Base-by-base conservation (phyloP, 2,113 vertebrate species). In the Dendrocopos noguchii region DNA sequence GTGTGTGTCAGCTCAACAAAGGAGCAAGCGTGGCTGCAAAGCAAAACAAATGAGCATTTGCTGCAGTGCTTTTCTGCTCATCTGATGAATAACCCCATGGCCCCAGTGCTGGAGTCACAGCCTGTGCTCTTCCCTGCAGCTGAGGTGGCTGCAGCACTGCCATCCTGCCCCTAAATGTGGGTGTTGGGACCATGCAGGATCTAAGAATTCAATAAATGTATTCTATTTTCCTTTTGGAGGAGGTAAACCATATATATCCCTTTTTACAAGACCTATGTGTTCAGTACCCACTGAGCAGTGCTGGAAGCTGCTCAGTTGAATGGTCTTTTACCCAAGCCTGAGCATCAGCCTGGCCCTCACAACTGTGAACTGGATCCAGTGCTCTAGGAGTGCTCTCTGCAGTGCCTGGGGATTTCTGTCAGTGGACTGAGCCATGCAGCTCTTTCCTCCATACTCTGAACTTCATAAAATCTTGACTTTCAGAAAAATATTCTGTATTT, bases 51-150 rank as follows among this genome's bases (percentile, higher is more conserved):
- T 2, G 10, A n/a, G 36, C 0, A 0, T 15, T 24, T 31, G 46
- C 70, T 68, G 74, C 84, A n/a, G 47, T 29, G 57, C 33, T 89
- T 68, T 87, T 53, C 73, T 52, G 68, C 46, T 46, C 74, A 8
- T 8, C 67, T 52, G 33, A 22, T 11, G 68, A 63, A 33, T 3
- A 28, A 33, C 24, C 16, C 3, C 1, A 0, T 12, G 34, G 73
- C 39, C 36, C 1, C 7, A 1, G 6, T 0, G 1, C 65, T 64
- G 66, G 47, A 21, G 19, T 22, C 1, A 0, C 65, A 53, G n/a
- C 78, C n/a, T n/a, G 55, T 1, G 1, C 71, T 22, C 17, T 33
- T 8, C 61, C 28, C 36, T 1, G 4, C n/a, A 22, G 64, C 36
- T 0, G 0, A 67, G 50, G 31, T 44, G 50, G 53, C 85, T 50